Base-by-base conservation (phyloP, 92 coral and sea anemone species). In the Montipora capitata region DNA sequence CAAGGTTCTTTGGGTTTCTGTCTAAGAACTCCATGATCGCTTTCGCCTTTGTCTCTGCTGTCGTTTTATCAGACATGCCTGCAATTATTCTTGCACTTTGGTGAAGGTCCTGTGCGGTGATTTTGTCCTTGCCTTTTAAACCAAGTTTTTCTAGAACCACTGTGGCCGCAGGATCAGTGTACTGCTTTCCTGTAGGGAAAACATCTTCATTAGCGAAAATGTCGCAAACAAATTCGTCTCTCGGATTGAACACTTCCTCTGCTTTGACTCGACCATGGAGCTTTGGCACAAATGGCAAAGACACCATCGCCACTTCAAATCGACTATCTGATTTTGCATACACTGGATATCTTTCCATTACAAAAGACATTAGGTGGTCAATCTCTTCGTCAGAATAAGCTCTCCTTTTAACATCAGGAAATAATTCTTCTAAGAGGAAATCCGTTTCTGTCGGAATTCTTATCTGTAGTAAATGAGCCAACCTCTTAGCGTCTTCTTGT, bases 171-270 rank as follows among this genome's bases (percentile, higher is more conserved):
- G 56, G 86, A 14, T 88, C 74, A 12, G 41, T 79, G 78, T 92
- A 88, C 45, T 42, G 42, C 20, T 3, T 9, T 48, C 90, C 88
- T 2, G 20, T 59, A 2, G 98, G 98, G 69, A 94, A 94, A 40
- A 76, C 89, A 63, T 87, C 89, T 67, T 85, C 89, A 8, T 94
- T 91, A 10, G 84, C 52, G 65, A 94, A 92, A 18, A 94, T 73
- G 0, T 57, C 40, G 48, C 57, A 58, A 4, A 90, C 12, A 17
- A 14, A 7, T 18, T 76, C 70, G 3, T 59, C 58, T 9, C 91
- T 77, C 57, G 98, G 98, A 81, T 94, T 89, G 73, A 89, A 94
- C 2, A 94, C 83, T 42, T 94, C 94, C 65, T 57, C 59, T 1
- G 90, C 88, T 40, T 45, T 89, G n/a, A 75, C 80, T 56, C 95